Percentiles rank a stretch among this genome's conserved stretches.
These are phyloP conservation scores for Microdon myrmicae DNA, from an alignment of 2,888 invertebrate genomes.

Conservation along the genomic window DNA sequence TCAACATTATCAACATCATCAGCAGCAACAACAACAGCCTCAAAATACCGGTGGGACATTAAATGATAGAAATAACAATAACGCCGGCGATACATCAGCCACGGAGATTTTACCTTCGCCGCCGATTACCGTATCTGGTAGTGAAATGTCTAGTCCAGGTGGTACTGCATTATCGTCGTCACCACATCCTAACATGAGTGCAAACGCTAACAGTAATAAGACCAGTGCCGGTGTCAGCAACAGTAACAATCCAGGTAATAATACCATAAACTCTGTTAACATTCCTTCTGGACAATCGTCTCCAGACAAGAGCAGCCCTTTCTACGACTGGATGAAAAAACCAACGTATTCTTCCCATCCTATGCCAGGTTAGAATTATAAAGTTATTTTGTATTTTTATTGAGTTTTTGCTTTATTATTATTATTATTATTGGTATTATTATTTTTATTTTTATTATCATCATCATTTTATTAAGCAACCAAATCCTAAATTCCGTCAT, in stretches of 20 bases:
- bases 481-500: too few relatives aligned
- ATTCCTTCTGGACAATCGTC: too few relatives aligned
- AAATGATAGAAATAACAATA: constrained; percentile 58
- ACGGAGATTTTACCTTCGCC: constrained; percentile 70
- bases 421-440: not conserved
- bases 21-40: constrained; percentile 59
- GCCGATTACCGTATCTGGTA: constrained; percentile 70
- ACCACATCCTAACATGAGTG: constrained; percentile 69
- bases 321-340: constrained; percentile 92
- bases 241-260: constrained; percentile 53
- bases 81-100: constrained; percentile 53
- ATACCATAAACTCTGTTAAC: constrained; percentile 61
- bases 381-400: not conserved
- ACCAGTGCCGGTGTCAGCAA: constrained; percentile 52
- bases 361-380: constrained; percentile 76
- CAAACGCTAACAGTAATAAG: constrained; percentile 72
- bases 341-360: constrained; percentile 85
- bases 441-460: not conserved
- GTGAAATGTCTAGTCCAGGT: constrained; percentile 73
- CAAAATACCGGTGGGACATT: constrained; percentile 55
- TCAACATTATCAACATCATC: constrained; percentile 56
- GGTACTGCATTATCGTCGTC: constrained; percentile 64
- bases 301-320: constrained; percentile 81
- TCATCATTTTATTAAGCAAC: not conserved
- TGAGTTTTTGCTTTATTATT: not conserved